A percentile compares a stretch with the other conserved stretches of the same genome.
These are phyloP conservation scores for Ianthella basta DNA, from an alignment of 37 sponge, comb jelly and placozoan genomes.

Conservation along the genomic window DNA sequence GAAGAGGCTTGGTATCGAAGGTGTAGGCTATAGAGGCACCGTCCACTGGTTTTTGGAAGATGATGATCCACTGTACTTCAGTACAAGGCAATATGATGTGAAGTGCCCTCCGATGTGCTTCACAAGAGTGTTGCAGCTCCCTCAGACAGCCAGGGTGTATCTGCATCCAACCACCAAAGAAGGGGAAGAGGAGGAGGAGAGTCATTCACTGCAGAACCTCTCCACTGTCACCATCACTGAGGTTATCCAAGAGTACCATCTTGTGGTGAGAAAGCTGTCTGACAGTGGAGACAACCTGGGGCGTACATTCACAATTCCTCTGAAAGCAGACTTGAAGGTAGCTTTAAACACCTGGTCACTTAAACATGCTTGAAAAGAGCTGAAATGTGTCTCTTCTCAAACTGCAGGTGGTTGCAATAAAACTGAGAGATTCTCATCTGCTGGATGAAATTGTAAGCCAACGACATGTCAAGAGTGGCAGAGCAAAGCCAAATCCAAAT, in stretches of 20 bases:
- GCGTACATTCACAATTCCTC: too few relatives aligned
- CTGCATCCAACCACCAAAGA: neutral
- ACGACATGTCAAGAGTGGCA: too few relatives aligned
- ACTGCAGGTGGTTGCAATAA: too few relatives aligned
- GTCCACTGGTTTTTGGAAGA: neutral
- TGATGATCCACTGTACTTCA: neutral
- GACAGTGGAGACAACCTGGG: neutral
- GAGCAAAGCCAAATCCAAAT: too few relatives aligned
- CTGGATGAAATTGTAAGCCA: too few relatives aligned
- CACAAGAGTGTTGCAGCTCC: neutral
- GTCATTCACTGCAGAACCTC: neutral
- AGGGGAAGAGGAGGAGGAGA: neutral
- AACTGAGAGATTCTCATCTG: too few relatives aligned
- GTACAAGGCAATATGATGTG: neutral
- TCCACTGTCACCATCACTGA: neutral
- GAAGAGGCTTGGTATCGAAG: conserved; percentile 4
- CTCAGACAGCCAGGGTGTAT: conserved; percentile 1
- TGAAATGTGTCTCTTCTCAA: too few relatives aligned
- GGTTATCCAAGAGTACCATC: neutral
- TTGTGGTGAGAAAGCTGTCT: neutral
- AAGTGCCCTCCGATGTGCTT: neutral
- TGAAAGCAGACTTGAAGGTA: too few relatives aligned
- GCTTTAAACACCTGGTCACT: too few relatives aligned
- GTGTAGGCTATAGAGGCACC: neutral
- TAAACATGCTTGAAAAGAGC: too few relatives aligned